Base-by-base conservation (phyloP, 2,888 invertebrate genomes). In the Protula sp. region DNA sequence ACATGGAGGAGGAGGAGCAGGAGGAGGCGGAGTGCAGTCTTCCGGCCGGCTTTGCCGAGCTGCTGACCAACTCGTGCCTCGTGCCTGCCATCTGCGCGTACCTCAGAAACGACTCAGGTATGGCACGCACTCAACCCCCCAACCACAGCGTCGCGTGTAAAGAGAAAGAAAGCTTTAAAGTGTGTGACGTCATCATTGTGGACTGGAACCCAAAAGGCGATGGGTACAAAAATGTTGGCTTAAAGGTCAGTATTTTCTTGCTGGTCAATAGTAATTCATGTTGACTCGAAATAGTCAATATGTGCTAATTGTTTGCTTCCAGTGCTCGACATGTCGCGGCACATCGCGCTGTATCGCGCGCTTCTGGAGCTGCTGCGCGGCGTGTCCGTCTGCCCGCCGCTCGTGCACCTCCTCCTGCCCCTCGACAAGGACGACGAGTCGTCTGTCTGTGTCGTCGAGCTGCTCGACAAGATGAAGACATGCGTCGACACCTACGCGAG, bases 311-410 rank as follows among this genome's bases (percentile, higher is more conserved):
- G 38, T 14, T 19, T 38, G 38, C 19, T 38, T 38, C 5, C 79
- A 84, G 94, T 94, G 69, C 83, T 95, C 80, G 94, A 95, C 83
- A 94, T 95, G 89, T 92, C 94, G n/a, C 87, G 94, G 24, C 94
- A 94, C 84, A 92, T 94, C 82, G 93, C 94, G 29, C 85, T 94
- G 72, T 94, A 94, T 83, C 87, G 90, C 69, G 89, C 91, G 2
- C 69, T 94, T 74, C 83, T 94, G 70, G 88, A 89, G 69, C 83
- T 92, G 66, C 85, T 93, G 64, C 86, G 94, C 67, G 90, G 91
- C 0, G 83, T 89, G 77, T 88, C 88, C 27, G 83, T 85, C 70
- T 82, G 82, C 83, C 82, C 83, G 74, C 84, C 85, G 69, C 75
- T 88, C 59, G 86, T 87, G 2, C 84, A 86, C 45, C 81, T 91